Evolutionary conservation across 2,113 vertebrate genomes (phyloP).

Genomic region (Prionailurus bengalensis): DNA sequence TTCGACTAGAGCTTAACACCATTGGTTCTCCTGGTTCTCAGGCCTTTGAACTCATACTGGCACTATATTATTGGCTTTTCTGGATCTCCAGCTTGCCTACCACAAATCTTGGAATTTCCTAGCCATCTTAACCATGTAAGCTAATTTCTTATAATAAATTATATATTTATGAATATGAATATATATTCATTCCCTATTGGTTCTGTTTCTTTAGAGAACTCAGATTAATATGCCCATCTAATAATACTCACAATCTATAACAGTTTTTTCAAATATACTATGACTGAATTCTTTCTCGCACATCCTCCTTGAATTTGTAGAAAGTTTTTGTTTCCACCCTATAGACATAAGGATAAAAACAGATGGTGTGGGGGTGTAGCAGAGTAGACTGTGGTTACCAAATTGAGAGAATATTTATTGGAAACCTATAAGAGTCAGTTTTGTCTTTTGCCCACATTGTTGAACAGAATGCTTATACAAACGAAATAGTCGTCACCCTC

Average conservation of each 20-base stretch:
- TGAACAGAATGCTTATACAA: constrained; percentile 18
- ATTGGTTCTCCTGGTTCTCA: neutral
- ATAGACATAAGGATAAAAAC: neutral
- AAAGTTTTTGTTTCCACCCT: constrained; percentile 46
- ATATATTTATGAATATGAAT: neutral
- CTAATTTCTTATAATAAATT: neutral
- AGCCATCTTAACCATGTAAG: neutral
- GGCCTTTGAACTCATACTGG: neutral
- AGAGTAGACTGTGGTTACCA: constrained; percentile 41
- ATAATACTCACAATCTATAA: neutral
- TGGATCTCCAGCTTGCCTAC: neutral
- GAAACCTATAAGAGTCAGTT: constrained; percentile 23
- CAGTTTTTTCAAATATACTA: neutral
- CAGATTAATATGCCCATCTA: neutral
- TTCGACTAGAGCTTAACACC: neutral
- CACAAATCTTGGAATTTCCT: neutral
- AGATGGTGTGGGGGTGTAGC: neutral
- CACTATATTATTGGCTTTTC: neutral
- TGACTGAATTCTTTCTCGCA: neutral
- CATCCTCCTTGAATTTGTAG: neutral
- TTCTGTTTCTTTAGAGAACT: neutral
- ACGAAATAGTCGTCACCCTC: neutral
- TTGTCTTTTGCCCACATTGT: constrained; percentile 41
- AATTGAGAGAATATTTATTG: constrained; percentile 44
- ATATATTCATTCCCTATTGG: neutral